Conservation (phyloP, 2,888 invertebrate species). For the Agonum fuliginosum region DNA sequence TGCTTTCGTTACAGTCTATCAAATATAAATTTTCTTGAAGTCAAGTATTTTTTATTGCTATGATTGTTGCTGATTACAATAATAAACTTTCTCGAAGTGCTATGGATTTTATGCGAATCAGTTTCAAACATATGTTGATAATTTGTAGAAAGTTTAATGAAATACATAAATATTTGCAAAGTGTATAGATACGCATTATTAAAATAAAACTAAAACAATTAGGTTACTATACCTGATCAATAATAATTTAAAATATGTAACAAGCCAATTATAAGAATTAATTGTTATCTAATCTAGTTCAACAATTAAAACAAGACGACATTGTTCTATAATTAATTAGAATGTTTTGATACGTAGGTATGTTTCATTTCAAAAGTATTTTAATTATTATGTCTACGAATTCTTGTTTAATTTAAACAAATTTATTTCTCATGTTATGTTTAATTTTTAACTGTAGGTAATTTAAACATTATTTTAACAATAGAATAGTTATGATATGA, state of each 20-base stretch:
- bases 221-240: too few relatives aligned
- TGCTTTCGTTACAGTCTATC: constrained; percentile 18
- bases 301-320: too few relatives aligned
- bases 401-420: background rate
- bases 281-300: background rate
- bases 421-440: constrained; percentile 18
- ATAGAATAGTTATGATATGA: background rate
- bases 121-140: constrained; percentile 12
- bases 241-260: too few relatives aligned
- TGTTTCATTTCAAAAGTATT: constrained; percentile 1
- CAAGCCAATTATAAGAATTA: too few relatives aligned
- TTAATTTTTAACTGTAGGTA: too few relatives aligned
- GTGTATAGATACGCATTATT: too few relatives aligned
- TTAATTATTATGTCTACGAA: constrained; percentile 9
- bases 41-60: constrained; percentile 33
- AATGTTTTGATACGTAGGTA: too few relatives aligned
- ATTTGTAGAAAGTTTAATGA: constrained; percentile 24
- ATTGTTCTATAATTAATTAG: constrained; percentile 9
- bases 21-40: constrained; percentile 5
- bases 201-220: too few relatives aligned
- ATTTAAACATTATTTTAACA: constrained; percentile 27
- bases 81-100: constrained; percentile 25
- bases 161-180: background rate
- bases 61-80: constrained; percentile 17
- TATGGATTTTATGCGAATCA: constrained; percentile 19